Conservation (phyloP, 2,888 invertebrate genomes). For the Athalia cordata region DNA sequence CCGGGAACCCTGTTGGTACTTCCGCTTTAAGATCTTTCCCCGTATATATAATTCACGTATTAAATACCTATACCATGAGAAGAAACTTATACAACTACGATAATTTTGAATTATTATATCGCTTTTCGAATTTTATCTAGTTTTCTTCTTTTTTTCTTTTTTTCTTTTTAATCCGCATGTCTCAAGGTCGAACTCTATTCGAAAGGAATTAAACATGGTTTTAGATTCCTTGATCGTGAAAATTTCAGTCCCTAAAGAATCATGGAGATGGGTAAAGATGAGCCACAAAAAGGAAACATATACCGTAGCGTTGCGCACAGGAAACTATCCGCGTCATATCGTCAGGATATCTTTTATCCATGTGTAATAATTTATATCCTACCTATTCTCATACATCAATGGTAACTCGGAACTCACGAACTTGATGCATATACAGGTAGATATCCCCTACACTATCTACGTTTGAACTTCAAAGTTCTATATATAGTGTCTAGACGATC, state of each 20-base stretch:
- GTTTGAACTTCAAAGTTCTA: conserved; percentile 37
- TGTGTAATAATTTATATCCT: not conserved
- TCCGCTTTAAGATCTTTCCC: conserved; percentile 28
- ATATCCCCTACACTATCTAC: too few relatives aligned
- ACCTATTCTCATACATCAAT: conserved; percentile 6
- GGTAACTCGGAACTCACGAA: conserved; percentile 1
- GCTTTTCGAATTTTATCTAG: too few relatives aligned
- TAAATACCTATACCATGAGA: not conserved
- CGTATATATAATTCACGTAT: not conserved
- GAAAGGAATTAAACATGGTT: too few relatives aligned
- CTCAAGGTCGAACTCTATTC: too few relatives aligned
- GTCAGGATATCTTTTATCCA: not conserved
- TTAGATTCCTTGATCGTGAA: too few relatives aligned
- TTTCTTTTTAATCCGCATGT: too few relatives aligned
- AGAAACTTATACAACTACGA: conserved; percentile 4
- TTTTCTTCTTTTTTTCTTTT: too few relatives aligned
- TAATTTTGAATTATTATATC: conserved; percentile 13
- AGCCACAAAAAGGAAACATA: too few relatives aligned
- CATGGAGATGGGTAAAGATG: too few relatives aligned
- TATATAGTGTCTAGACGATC: conserved; percentile 42
- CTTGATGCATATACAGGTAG: conserved; percentile 1
- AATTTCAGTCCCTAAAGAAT: too few relatives aligned
- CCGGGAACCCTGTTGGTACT: conserved; percentile 6
- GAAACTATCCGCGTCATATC: too few relatives aligned
- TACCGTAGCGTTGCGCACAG: too few relatives aligned